phyloP scores from a whole-genome alignment of 1,140 invertebrate species.

The Heliconius hermathena region DNA sequence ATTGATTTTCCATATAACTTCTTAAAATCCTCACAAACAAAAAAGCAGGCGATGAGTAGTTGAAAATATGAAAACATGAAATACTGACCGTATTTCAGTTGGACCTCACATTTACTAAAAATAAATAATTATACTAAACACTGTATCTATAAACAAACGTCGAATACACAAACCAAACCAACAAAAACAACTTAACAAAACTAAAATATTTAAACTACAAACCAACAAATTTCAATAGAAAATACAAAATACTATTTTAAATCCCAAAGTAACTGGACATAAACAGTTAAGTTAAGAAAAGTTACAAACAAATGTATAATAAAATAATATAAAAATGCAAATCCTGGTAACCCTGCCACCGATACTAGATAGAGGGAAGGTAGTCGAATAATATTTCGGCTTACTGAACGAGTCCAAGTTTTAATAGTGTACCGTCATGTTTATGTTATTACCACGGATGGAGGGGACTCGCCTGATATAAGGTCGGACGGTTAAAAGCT shows the following conservation, averaged over 20 bases:
- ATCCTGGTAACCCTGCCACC: slow-evolving; percentile 67
- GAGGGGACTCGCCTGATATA: slow-evolving; percentile 59
- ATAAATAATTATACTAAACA: background rate
- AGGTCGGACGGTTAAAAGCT: slow-evolving; percentile 52
- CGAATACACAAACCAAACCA: background rate
- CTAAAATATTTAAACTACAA: slow-evolving; percentile 4
- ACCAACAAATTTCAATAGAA: background rate
- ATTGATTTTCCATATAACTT: no score
- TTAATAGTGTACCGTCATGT: slow-evolving; percentile 79
- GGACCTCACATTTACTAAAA: no score
- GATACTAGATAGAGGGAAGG: slow-evolving; percentile 71
- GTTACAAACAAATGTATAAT: slow-evolving; percentile 57
- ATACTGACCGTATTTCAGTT: no score
- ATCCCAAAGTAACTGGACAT: slow-evolving; percentile 49
- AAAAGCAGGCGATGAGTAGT: no score
- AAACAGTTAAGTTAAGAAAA: slow-evolving; percentile 57
- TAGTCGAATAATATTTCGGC: slow-evolving; percentile 79
- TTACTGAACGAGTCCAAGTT: slow-evolving; percentile 79
- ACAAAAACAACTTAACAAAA: slow-evolving; percentile 1
- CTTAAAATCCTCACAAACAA: no score
- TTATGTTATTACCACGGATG: slow-evolving; percentile 73
- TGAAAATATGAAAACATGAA: no score
- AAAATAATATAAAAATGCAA: slow-evolving; percentile 75
- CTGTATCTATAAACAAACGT: background rate
- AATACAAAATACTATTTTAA: slow-evolving; percentile 43